Base-by-base conservation (phyloP, 2,888 invertebrate species). In the Doris montereyensis region DNA sequence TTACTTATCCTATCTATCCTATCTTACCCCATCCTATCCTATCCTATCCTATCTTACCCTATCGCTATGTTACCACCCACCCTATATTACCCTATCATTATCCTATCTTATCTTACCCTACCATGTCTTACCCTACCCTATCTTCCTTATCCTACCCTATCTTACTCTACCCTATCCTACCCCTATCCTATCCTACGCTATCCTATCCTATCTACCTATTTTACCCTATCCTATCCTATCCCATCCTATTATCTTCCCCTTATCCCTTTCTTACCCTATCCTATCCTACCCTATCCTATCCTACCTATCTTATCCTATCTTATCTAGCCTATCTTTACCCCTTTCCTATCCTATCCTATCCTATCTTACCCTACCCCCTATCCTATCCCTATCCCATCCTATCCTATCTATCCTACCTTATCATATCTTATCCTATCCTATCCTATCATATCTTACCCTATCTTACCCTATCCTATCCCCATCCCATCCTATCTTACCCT, bases 391-490 rank as follows among this genome's bases (percentile, higher is more conserved):
- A 32, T 32, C 70, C 70, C 21, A 70, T 70, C 70, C 70, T 70
- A 70, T 32, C 70, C 70, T 70, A 32, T 32, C 68, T 10, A 24
- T 10, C 24, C 57, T 52, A n/a, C 10, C 57, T 28, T 41, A 21
- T 1, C 1, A 41, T 72, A 2, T 4, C 26, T 21, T 78, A 10
- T 73, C 62, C 65, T 75, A 62, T 4, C 76, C 75, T 41, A 75
- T 71, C 35, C 76, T 72, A 35, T 74, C 67, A 8, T 4, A 70
- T 24, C 26, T 32, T 73, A 32, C 70, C 73, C 21, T 34, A 73
- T 21, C 74, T 62, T 30, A 75, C 62, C 34, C 35, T 35, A 24
- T 35, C 35, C 72, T 72, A 0, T 52, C 72, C 26, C 41, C n/a
- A n/a, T 13, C 35, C 72, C 52, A 32, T 72, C 1, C 26, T 4